phyloP scores from a whole-genome alignment of 2,888 invertebrate genomes.

The Eretmocerus hayati region DNA sequence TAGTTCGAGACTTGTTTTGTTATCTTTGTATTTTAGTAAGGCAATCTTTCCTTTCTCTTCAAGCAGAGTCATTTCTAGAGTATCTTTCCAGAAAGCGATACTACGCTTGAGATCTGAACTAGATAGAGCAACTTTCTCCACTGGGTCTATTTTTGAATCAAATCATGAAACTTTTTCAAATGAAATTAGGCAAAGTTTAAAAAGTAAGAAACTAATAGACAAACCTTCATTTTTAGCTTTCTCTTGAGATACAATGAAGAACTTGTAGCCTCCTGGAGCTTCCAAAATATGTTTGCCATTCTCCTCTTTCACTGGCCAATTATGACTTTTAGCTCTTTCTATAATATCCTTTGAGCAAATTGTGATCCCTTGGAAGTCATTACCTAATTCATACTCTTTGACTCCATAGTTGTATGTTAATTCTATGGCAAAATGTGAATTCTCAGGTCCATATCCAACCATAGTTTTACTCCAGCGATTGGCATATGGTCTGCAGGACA shows the following conservation, averaged over 20 bases:
- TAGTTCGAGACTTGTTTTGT: constrained; percentile 73
- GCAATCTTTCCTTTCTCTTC: constrained; percentile 57
- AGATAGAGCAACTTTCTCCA: constrained; percentile 71
- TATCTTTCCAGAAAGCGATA: constrained; percentile 75
- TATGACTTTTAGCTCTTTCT: constrained; percentile 61
- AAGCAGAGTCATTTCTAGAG: constrained; percentile 67
- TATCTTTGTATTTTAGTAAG: constrained; percentile 62
- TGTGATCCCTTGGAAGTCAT: constrained; percentile 84
- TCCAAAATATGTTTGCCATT: constrained; percentile 58
- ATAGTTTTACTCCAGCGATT: constrained; percentile 99
- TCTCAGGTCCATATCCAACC: constrained; percentile 96
- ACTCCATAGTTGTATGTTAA: constrained; percentile 97
- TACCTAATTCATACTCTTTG: constrained; percentile 77
- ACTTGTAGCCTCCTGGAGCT: constrained; percentile 91
- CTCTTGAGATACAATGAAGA: constrained; percentile 68
- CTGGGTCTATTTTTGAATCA: constrained; percentile 74
- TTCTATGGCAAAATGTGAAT: constrained; percentile 90
- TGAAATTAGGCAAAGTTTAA: too few species aligned
- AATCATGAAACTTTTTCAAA: too few species aligned
- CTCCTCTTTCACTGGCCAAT: constrained; percentile 67
- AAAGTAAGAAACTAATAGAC: constrained; percentile 1
- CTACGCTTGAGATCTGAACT: constrained; percentile 71
- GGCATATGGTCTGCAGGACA: constrained; percentile 74
- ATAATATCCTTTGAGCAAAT: constrained; percentile 73
- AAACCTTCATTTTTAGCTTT: constrained; percentile 61